Conservation (phyloP, 2,797 vertebrate species). For the Cygnus olor region DNA sequence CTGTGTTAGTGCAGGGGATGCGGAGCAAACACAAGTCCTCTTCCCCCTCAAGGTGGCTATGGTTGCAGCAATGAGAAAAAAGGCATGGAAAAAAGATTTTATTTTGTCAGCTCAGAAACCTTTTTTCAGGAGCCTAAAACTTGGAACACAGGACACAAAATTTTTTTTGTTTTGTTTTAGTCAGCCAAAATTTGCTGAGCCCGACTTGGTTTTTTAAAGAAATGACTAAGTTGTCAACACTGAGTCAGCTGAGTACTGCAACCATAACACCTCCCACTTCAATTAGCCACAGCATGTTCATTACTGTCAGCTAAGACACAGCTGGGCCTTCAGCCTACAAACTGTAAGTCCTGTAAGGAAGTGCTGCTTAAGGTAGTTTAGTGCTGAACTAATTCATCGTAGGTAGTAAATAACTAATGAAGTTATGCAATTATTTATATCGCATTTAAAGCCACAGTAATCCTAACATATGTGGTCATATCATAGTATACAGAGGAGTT, state of each 20-base stretch:
- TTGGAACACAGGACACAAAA: neutral
- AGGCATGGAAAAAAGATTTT: neutral
- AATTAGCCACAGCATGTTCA: neutral
- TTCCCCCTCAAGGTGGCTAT: neutral
- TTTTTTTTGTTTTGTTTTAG: neutral
- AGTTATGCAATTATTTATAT: neutral
- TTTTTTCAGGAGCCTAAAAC: neutral
- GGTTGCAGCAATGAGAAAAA: neutral
- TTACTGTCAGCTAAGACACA: neutral
- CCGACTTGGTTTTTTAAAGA: neutral
- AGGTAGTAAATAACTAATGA: neutral
- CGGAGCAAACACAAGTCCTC: neutral
- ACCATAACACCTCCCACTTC: neutral
- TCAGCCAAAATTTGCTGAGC: neutral
- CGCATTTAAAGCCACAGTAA: neutral
- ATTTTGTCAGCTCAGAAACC: neutral
- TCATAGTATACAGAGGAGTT: fast-evolving
- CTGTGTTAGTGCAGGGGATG: neutral
- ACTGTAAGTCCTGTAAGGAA: neutral
- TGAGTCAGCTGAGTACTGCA: neutral
- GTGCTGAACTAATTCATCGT: neutral
- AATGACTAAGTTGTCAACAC: neutral
- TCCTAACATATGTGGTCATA: fast-evolving
- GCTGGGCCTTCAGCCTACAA: neutral
- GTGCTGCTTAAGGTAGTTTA: neutral